A percentile compares a stretch with the other conserved stretches of the same genome.
Evolutionary conservation across 2,888 invertebrate genomes (phyloP).

Genomic region (Blomia tropicalis): DNA sequence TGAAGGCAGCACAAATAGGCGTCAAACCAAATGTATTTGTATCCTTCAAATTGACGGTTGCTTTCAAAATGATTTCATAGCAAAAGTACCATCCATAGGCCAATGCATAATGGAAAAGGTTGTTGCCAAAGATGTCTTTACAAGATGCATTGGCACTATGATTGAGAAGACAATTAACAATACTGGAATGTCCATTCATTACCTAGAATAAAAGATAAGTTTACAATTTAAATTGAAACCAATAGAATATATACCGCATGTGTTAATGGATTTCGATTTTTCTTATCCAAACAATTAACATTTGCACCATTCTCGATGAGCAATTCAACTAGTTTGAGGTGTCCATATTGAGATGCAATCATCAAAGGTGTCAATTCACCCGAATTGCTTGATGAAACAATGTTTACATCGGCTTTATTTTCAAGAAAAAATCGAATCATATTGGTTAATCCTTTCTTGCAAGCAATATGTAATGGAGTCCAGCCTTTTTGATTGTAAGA

Average conservation of each 20-base stretch:
- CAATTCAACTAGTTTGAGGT: constrained; percentile 36
- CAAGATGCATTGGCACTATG: constrained; percentile 38
- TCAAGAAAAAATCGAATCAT: constrained; percentile 15
- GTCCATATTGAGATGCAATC: constrained; percentile 38
- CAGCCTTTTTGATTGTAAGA: constrained; percentile 15
- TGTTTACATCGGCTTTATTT: constrained; percentile 25
- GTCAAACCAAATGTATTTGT: constrained; percentile 41
- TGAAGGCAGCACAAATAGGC: constrained; percentile 41
- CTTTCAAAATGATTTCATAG: constrained; percentile 38
- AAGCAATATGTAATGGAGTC: constrained; percentile 18
- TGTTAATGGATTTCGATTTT: constrained; percentile 40
- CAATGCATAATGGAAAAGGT: constrained; percentile 41
- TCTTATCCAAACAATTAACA: constrained; percentile 38
- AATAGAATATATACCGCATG: constrained; percentile 34
- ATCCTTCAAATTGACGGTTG: constrained; percentile 35
- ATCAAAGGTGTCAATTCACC: constrained; percentile 39
- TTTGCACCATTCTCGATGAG: constrained; percentile 38
- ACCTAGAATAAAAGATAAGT: constrained; percentile 26
- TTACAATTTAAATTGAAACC: background rate
- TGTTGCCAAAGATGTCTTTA: constrained; percentile 41
- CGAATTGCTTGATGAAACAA: constrained; percentile 35
- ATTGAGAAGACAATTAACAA: constrained; percentile 39
- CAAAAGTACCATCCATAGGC: constrained; percentile 43
- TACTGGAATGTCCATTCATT: constrained; percentile 40
- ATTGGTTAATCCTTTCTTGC: constrained; percentile 18